Percentiles rank a stretch among this genome's conserved stretches.
These are phyloP conservation scores for Mus minutoides DNA, from an alignment of 2,797 vertebrate species.

Conservation along the genomic window DNA sequence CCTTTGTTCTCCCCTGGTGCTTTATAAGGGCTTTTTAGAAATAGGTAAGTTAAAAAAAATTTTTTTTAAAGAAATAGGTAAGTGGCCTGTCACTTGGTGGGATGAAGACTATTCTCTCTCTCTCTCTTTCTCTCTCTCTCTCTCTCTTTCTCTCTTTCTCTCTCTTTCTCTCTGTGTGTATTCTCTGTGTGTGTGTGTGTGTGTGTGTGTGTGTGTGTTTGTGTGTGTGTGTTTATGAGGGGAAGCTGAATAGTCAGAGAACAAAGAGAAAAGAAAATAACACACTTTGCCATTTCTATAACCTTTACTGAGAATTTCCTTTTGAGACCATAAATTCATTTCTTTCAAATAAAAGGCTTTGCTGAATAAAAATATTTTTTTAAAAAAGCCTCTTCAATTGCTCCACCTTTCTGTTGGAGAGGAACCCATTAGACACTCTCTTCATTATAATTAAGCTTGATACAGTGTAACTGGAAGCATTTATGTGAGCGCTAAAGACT, in stretches of 20 bases:
- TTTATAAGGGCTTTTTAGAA: neutral
- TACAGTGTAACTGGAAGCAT: neutral
- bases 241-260: neutral
- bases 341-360: slow-evolving; percentile 39
- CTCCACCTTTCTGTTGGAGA: slow-evolving; percentile 29
- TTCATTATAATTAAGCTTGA: slow-evolving; percentile 20
- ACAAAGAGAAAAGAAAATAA: slow-evolving; percentile 39
- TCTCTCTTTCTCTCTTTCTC: too few relatives aligned
- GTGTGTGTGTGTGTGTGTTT: neutral
- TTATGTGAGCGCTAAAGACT: slow-evolving; percentile 19
- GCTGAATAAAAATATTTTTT: slow-evolving; percentile 66
- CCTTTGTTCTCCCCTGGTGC: neutral
- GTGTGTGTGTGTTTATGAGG: neutral
- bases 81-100: neutral
- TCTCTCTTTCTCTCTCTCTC: neutral
- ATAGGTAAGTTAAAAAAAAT: neutral
- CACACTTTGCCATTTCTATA: slow-evolving; percentile 32
- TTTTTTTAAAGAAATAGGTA: neutral
- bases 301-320: slow-evolving; percentile 47
- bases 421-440: slow-evolving; percentile 27
- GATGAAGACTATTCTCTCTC: neutral
- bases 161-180: neutral
- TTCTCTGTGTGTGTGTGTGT: neutral
- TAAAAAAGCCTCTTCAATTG: neutral
- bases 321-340: slow-evolving; percentile 50